These are phyloP conservation scores for Leucoraja ocellata DNA, from an alignment of 2,797 vertebrate species.

Conservation along the genomic window DNA sequence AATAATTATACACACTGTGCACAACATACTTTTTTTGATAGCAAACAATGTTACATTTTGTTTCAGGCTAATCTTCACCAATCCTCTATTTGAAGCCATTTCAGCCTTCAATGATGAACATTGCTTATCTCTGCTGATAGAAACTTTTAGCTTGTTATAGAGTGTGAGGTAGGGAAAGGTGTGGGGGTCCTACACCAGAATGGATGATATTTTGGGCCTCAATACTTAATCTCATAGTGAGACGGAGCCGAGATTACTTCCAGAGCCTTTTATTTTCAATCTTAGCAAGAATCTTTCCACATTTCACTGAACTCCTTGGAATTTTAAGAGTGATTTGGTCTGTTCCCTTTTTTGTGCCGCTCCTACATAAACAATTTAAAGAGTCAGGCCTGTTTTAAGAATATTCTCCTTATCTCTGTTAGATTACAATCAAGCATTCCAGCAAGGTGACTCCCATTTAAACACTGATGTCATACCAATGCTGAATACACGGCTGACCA, in stretches of 20 bases:
- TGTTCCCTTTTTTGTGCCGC: neutral
- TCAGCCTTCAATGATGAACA: neutral
- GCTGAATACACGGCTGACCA: neutral
- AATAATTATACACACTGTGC: neutral
- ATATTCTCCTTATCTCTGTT: neutral
- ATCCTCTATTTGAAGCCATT: neutral
- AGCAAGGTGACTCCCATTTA: neutral
- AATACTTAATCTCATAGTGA: slow-evolving; percentile 11
- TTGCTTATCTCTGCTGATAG: neutral
- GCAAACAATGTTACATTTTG: neutral
- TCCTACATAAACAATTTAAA: neutral
- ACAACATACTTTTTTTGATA: too few species aligned
- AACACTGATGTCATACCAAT: neutral
- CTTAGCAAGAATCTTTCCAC: neutral
- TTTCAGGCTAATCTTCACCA: neutral
- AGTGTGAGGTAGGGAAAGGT: too few species aligned
- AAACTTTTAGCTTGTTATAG: neutral
- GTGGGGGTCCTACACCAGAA: neutral
- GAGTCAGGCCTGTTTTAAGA: neutral
- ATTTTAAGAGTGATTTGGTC: neutral
- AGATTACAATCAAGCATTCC: slow-evolving; percentile 1
- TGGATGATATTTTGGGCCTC: neutral
- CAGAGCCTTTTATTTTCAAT: neutral
- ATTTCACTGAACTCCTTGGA: slow-evolving; percentile 2
- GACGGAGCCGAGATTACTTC: neutral